phyloP scores from a whole-genome alignment of 2,797 vertebrate genomes.

The Melanotaenia boesemani region DNA sequence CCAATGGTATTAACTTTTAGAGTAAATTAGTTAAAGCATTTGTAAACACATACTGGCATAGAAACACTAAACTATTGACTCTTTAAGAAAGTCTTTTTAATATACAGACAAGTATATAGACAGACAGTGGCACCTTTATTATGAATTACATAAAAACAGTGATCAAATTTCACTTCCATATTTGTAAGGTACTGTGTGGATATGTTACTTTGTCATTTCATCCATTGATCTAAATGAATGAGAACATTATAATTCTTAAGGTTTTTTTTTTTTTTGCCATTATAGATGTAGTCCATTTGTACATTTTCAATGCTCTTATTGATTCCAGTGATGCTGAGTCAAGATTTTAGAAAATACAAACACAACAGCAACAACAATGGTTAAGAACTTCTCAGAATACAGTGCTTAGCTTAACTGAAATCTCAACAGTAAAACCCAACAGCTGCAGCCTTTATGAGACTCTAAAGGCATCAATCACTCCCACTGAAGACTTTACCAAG shows the following conservation, averaged over 20 bases:
- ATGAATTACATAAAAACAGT: neutral
- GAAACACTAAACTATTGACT: neutral
- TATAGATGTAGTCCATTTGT: neutral
- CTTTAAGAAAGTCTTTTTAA: neutral
- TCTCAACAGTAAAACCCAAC: conserved; percentile 21
- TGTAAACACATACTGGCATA: neutral
- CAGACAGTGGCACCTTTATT: neutral
- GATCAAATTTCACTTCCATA: neutral
- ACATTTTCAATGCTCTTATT: neutral
- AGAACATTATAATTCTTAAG: neutral
- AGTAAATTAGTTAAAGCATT: neutral
- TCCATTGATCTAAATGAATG: neutral
- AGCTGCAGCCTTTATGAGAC: conserved; percentile 3
- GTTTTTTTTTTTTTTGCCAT: neutral
- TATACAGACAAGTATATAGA: neutral
- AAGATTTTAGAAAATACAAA: neutral
- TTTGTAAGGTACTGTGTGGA: neutral
- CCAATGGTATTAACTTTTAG: neutral
- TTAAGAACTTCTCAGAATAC: neutral
- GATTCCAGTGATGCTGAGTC: neutral
- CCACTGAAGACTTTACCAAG: conserved; percentile 18
- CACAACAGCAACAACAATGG: neutral
- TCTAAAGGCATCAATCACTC: conserved; percentile 18
- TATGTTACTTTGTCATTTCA: neutral
- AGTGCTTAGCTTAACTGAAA: neutral